Conservation (phyloP, 2,113 vertebrate genomes). For the Callaeas wilsoni region DNA sequence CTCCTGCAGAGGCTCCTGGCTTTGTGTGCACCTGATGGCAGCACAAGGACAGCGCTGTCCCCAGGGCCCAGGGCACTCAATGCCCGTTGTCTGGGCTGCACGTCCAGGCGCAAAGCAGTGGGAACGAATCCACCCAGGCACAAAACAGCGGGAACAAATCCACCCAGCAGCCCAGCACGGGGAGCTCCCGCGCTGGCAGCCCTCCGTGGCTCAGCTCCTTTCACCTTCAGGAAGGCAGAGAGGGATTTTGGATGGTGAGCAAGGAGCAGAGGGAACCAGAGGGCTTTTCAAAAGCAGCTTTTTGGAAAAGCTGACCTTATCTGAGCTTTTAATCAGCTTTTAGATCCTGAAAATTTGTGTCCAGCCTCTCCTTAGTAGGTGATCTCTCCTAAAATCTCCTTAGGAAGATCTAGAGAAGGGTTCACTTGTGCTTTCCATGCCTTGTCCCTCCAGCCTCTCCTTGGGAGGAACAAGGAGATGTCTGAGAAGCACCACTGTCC, state of each 20-base stretch:
- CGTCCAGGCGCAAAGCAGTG: not conserved
- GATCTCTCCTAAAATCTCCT: slow-evolving; percentile 36
- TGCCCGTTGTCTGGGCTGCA: not conserved
- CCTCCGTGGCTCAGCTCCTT: not conserved
- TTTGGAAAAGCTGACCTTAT: slow-evolving; percentile 30
- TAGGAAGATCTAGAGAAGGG: not conserved
- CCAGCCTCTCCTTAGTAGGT: slow-evolving; percentile 14
- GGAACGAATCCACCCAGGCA: not conserved
- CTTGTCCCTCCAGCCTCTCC: not conserved
- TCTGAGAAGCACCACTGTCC: not conserved
- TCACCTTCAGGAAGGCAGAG: not conserved
- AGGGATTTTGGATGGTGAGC: not conserved
- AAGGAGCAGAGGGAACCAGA: not conserved
- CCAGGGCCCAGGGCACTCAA: not conserved
- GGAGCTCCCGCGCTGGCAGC: not conserved
- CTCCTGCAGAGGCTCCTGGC: not conserved
- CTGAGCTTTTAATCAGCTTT: slow-evolving; percentile 48
- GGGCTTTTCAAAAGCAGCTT: slow-evolving; percentile 37
- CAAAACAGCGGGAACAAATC: not conserved
- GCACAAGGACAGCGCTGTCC: slow-evolving; percentile 9
- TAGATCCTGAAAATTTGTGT: not conserved
- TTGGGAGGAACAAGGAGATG: not conserved
- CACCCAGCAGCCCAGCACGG: not conserved
- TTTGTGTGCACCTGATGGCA: slow-evolving; percentile 65
- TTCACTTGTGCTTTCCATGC: not conserved